Base-by-base conservation (phyloP, 2,113 vertebrate species). In the Gadus chalcogrammus region DNA sequence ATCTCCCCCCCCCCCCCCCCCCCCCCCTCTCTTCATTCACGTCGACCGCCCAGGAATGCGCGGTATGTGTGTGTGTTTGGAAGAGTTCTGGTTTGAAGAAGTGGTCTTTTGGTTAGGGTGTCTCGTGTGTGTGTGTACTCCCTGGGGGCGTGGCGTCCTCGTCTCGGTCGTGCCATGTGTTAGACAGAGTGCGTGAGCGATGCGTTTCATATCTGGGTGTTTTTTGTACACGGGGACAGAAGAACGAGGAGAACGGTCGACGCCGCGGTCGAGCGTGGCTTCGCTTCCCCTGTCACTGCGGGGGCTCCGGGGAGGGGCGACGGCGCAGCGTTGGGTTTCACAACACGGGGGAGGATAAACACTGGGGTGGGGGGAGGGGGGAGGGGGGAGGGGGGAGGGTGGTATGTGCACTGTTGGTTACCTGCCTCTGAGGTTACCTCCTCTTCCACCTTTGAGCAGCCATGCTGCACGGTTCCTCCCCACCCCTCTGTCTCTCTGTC, bases 381-480 rank as follows among this genome's bases (percentile, higher is more conserved):
- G 20, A 20, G 20, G 20, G 20, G 20, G 20, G 20, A 68, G 65
- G 64, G 65, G 61, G 15, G 58, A 7, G 13, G 68, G 27, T 68
- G 61, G 66, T 65, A 59, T 18, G 61, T 67, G 6, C 58, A 61
- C 61, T 87, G 79, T 79, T 87, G 82, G 84, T 80, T 86, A 90
- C 83, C 83, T 80, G 84, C 89, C 81, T 69, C 87, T 82, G 70
- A 85, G 82, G 78, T 86, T 72, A 76, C 74, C 70, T 61, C 71
- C 76, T 64, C 65, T 22, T 65, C 71, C 42, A 58, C 70, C 61
- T 59, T 12, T 6, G 4, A 15, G 73, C 80, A 86, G 1, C 38
- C 38, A 42, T 42, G 82, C 82, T 86, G 79, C 68, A 79, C 73
- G 35, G 38, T 11, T 11, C 71, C 27, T 63, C 67, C 27, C 48